phyloP scores from a whole-genome alignment of 2,888 invertebrate species.

The Agriopis leucophaearia region DNA sequence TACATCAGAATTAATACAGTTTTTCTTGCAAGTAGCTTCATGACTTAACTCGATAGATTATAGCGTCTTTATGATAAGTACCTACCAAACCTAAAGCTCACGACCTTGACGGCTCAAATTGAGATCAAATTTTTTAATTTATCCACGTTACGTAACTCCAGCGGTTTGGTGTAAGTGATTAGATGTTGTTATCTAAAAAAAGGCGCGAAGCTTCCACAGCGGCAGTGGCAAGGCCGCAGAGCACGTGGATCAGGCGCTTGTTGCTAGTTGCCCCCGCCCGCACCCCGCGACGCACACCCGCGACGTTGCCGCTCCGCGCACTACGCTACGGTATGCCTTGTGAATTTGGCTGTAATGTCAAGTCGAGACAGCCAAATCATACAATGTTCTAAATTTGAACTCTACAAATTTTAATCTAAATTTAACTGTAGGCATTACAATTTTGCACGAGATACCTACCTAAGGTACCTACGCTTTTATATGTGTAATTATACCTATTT shows the following conservation, averaged over 20 bases:
- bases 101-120: conserved; percentile 16
- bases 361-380: conserved; percentile 58
- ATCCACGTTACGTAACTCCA: conserved; percentile 53
- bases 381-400: conserved; percentile 35
- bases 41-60: too few relatives aligned
- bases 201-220: conserved; percentile 78
- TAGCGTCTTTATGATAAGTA: not conserved
- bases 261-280: conserved; percentile 69
- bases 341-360: conserved; percentile 68
- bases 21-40: too few relatives aligned
- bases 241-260: conserved; percentile 82
- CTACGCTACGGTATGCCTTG: conserved; percentile 58
- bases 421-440: conserved; percentile 4
- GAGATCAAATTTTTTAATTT: conserved; percentile 19
- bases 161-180: conserved; percentile 60
- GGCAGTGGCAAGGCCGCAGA: conserved; percentile 79
- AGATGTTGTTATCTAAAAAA: conserved; percentile 75
- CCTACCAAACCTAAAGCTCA: not conserved
- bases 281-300: conserved; percentile 48
- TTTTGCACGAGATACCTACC: not conserved
- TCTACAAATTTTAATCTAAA: conserved; percentile 15
- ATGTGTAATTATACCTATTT: not conserved
- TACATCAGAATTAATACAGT: too few relatives aligned
- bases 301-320: conserved; percentile 78
- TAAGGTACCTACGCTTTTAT: too few relatives aligned